Conservation (phyloP, 2,888 invertebrate genomes). For the Phania funesta region DNA sequence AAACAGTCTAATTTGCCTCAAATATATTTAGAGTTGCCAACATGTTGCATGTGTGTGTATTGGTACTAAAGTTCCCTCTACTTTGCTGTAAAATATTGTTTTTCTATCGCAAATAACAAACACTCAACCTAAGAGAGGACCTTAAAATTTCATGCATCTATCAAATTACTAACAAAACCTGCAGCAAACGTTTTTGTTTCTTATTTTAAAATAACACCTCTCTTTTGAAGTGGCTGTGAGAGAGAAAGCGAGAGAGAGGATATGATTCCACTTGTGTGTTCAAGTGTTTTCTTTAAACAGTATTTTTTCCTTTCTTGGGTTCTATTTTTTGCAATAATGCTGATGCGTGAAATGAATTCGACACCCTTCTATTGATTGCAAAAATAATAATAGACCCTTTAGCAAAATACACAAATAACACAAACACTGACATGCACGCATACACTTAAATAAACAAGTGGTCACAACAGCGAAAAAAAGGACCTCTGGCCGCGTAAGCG, state of each 20-base stretch:
- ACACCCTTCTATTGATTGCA: slow-evolving; percentile 64
- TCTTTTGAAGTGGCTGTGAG: slow-evolving; percentile 4
- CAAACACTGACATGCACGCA: slow-evolving; percentile 20
- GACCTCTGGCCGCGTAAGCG: slow-evolving; percentile 54
- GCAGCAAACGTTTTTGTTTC: slow-evolving; percentile 4
- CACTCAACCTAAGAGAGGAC: background rate
- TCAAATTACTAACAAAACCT: slow-evolving; percentile 28
- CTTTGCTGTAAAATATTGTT: slow-evolving; percentile 2
- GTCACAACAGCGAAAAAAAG: slow-evolving; percentile 49
- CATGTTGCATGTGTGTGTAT: too few species aligned
- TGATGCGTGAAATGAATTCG: slow-evolving; percentile 67
- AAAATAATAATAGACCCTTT: slow-evolving; percentile 60
- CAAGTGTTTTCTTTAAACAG: slow-evolving; percentile 56
- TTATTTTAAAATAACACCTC: slow-evolving; percentile 45
- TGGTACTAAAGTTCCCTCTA: too few species aligned
- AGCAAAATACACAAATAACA: slow-evolving; percentile 35
- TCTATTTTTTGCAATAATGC: slow-evolving; percentile 61
- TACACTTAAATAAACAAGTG: slow-evolving; percentile 63
- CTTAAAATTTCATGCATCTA: slow-evolving; percentile 11
- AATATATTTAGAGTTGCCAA: too few species aligned
- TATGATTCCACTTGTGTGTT: slow-evolving; percentile 43
- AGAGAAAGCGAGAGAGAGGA: too few species aligned
- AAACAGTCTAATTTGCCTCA: too few species aligned
- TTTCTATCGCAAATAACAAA: slow-evolving; percentile 6
- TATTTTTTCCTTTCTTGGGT: background rate